These are phyloP conservation scores for Hippopotamyrus pictus DNA, from an alignment of 2,797 vertebrate species.

Conservation along the genomic window DNA sequence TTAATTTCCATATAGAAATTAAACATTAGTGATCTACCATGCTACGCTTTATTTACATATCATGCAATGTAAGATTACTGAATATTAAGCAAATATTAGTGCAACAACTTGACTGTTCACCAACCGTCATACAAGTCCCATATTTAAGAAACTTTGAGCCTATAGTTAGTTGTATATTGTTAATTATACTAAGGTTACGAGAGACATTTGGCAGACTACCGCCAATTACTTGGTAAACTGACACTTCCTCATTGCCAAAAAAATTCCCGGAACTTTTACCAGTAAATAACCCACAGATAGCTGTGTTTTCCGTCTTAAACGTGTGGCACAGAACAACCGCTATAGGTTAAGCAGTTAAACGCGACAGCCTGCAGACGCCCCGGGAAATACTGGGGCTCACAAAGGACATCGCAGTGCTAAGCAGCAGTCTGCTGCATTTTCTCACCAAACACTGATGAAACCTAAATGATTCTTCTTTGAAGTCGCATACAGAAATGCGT, in stretches of 20 bases:
- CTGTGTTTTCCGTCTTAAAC: not conserved
- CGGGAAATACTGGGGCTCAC: not conserved
- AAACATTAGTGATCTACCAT: not conserved
- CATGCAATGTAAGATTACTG: not conserved
- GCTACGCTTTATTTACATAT: not conserved
- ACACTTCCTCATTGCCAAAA: not conserved
- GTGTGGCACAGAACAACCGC: not conserved
- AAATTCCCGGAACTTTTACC: not conserved
- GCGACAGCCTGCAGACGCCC: not conserved
- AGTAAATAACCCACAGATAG: not conserved
- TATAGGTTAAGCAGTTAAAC: not conserved
- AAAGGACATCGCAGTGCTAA: not conserved
- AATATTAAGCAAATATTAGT: not conserved
- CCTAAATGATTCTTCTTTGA: not conserved
- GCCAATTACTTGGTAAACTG: not conserved
- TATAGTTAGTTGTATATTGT: not conserved
- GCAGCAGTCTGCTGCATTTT: not conserved
- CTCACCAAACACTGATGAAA: not conserved
- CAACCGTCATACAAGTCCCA: not conserved
- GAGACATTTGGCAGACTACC: not conserved
- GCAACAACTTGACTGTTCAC: not conserved
- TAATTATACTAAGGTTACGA: not conserved
- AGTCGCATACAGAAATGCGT: not conserved
- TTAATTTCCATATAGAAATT: not conserved
- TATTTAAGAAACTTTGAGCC: not conserved